Conservation (phyloP, 2,113 vertebrate species). For the Mastomys coucha region DNA sequence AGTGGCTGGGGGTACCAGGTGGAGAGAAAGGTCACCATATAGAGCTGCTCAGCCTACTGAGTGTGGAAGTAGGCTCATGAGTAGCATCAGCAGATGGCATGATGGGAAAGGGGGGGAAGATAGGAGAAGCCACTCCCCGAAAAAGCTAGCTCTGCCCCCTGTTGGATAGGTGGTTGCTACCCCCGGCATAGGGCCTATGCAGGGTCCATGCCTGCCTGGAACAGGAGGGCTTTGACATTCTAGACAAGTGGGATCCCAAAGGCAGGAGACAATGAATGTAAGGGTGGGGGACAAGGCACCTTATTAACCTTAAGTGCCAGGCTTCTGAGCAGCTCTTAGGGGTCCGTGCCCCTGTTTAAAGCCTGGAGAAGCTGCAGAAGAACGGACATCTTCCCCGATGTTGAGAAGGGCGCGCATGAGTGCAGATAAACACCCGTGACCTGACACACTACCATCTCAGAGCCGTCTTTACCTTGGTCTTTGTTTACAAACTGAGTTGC, state of each 20-base stretch:
- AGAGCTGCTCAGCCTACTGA: background rate
- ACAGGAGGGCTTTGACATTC: background rate
- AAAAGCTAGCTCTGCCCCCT: background rate
- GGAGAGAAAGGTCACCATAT: background rate
- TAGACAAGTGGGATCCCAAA: background rate
- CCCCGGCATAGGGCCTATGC: too few species aligned
- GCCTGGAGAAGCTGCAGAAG: background rate
- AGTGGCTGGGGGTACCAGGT: too few species aligned
- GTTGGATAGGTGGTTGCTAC: background rate
- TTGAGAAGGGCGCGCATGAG: background rate
- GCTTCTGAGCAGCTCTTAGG: background rate
- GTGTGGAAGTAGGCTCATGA: background rate
- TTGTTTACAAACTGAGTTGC: background rate
- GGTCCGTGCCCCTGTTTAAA: background rate
- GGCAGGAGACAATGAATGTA: too few species aligned
- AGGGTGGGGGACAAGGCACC: background rate
- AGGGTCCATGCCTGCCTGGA: background rate
- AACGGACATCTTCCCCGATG: background rate
- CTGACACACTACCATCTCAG: background rate
- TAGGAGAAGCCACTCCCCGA: background rate
- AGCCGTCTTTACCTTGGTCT: background rate
- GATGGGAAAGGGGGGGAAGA: fast-evolving
- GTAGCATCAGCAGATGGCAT: background rate
- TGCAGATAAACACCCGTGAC: background rate
- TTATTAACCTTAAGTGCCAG: too few species aligned